Evolutionary conservation across 30 jellyfish, hydroid and myxozoan genomes (phyloP), one percentile per base, ranked within the genome.

Genomic region (Pelagia noctiluca): DNA sequence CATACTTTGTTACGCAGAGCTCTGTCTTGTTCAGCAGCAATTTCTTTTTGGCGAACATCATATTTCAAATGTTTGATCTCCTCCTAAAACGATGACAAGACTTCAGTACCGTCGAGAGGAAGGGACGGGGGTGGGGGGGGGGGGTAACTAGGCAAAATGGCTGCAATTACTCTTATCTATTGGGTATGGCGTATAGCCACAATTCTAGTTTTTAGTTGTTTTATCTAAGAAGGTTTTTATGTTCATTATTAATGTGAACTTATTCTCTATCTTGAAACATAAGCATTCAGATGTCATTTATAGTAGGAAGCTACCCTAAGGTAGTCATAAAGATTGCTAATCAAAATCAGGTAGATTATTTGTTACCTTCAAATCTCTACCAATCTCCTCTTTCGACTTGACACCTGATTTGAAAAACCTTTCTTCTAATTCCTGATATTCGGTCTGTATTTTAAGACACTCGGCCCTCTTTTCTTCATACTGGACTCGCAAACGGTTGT

Each of bases 391-490:
- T 60, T 49, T 87, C 13, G 97, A 60, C 30, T 65, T 74, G 19
- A 49, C 86, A 42, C 80, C 90, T 8, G 98, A 86, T 38, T 75
- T 75, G 76, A 92, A 92, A 67, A 54, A 86, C 32, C 96, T 81
- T 13, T 92, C 98, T 66, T 92, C 98, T 38, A 92, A 50, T 57
- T 92, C 97, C 62, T 87, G 90, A 38, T 48, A 75, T 32, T 92
- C 97, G 0, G 98, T 87, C 77, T 92, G 98, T 47, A 76, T 33
- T 71, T 92, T 92, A 36, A 92, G 60, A 38, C 96, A 87, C 31
- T 92, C 97, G 1, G 98, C 97, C 76, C 95, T 38, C 60, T 92
- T 82, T 76, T 92, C 97, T 75, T 92, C 98, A 61, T 42, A 88
- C 34, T 86, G 89, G 25, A 86, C 83, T 19, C 98, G 63, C 37